A percentile compares a stretch with the other conserved stretches of the same genome.
These are phyloP conservation scores for Megalurothrips usitatus DNA, from an alignment of 2,888 invertebrate species.

Conservation along the genomic window DNA sequence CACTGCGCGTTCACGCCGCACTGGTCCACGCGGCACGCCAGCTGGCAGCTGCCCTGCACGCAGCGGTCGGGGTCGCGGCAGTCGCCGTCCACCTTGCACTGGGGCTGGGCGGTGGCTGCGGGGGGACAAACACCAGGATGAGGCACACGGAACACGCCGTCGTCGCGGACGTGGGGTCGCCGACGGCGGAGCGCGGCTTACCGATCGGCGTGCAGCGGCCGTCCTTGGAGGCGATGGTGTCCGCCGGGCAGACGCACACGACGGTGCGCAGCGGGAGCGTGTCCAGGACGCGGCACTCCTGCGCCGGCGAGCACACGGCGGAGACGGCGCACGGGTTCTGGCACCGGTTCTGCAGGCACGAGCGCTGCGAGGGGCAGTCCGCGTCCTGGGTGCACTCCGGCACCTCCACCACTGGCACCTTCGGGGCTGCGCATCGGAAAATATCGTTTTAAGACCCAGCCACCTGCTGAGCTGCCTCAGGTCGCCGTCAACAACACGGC, in stretches of 20 bases:
- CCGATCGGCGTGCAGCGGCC: conserved; percentile 62
- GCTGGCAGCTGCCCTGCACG: conserved; percentile 67
- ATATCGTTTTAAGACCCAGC: too few relatives aligned
- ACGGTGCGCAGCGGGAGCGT: conserved; percentile 76
- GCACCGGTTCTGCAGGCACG: conserved; percentile 73
- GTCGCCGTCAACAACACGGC: too few relatives aligned
- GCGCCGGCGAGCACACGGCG: conserved; percentile 69
- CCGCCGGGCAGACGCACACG: conserved; percentile 80
- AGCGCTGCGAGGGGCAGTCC: conserved; percentile 68
- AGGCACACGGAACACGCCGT: conserved; percentile 46
- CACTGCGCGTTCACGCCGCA: conserved; percentile 84
- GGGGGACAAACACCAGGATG: conserved; percentile 39
- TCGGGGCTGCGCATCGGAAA: conserved; percentile 36
- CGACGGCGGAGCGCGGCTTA: too few relatives aligned
- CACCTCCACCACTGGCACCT: conserved; percentile 41
- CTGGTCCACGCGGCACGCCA: conserved; percentile 69
- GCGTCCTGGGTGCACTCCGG: conserved; percentile 69
- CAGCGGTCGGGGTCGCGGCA: conserved; percentile 72
- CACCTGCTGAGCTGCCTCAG: background rate
- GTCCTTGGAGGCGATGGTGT: conserved; percentile 67
- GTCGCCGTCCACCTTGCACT: conserved; percentile 69
- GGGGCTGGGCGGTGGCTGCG: conserved; percentile 50
- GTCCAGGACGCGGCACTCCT: conserved; percentile 73
- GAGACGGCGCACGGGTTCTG: conserved; percentile 69
- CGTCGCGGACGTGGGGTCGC: background rate